Evolutionary conservation across 2,113 vertebrate genomes (phyloP).

Genomic region (Carassius auratus): DNA sequence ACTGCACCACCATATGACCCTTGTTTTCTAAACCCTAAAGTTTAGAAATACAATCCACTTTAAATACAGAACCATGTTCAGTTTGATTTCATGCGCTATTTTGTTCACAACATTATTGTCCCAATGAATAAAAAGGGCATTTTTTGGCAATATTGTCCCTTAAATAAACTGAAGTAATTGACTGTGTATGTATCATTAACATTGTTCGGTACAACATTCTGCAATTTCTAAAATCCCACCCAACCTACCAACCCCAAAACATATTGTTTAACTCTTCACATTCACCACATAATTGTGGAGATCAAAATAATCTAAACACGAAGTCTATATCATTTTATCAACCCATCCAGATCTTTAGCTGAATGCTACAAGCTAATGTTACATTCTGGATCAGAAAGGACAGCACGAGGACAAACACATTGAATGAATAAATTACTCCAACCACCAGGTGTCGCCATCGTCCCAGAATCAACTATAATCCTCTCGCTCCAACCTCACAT

Average conservation of each 20-base stretch:
- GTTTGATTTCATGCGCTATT: background rate
- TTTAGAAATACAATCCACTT: conserved; percentile 17
- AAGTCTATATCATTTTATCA: conserved; percentile 28
- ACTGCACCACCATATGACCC: conserved; percentile 52
- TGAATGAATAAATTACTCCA: background rate
- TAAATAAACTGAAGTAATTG: background rate
- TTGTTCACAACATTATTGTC: background rate
- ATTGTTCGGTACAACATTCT: background rate
- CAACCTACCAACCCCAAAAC: background rate
- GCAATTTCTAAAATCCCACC: background rate
- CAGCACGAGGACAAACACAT: conserved; percentile 22
- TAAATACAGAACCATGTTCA: background rate
- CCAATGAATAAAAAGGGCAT: background rate
- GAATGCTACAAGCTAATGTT: conserved; percentile 56
- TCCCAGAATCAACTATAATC: background rate
- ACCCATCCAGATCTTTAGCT: conserved; percentile 29
- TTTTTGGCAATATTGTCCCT: background rate
- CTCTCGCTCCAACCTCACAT: background rate
- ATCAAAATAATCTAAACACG: conserved; percentile 46
- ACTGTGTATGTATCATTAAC: background rate
- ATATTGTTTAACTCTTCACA: background rate
- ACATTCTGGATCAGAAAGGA: conserved; percentile 30
- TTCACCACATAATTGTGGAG: background rate
- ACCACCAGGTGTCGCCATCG: conserved; percentile 48
- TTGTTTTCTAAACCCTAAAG: background rate